phyloP scores from a whole-genome alignment of 2,113 vertebrate genomes.

The Thermophis baileyi region DNA sequence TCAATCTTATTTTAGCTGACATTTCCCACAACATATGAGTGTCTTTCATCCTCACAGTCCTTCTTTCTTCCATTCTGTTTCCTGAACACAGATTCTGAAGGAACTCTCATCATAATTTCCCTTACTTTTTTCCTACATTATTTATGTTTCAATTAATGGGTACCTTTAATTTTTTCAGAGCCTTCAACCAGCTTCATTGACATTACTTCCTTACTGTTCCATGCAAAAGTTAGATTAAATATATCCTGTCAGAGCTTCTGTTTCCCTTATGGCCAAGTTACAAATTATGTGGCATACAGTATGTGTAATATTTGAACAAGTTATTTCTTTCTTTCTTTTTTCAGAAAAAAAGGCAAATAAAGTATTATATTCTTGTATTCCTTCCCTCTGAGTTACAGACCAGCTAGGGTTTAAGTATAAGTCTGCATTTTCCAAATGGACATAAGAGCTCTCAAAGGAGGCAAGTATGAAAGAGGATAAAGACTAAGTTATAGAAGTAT shows the following conservation, averaged over 20 bases:
- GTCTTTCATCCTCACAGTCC: neutral
- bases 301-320: neutral
- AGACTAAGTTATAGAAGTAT: neutral
- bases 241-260: neutral
- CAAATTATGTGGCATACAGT: neutral
- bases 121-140: neutral
- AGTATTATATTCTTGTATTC: neutral
- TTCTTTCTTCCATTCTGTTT: neutral
- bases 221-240: neutral
- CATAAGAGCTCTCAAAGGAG: neutral
- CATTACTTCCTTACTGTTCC: neutral
- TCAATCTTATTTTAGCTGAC: neutral
- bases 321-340: neutral
- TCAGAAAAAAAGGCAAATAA: neutral
- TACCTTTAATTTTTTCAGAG: conserved; percentile 6
- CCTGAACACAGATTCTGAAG: neutral
- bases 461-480: neutral
- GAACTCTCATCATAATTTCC: neutral
- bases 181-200: neutral
- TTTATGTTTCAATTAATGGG: neutral
- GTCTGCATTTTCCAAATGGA: neutral
- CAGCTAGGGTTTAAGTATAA: neutral
- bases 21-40: neutral
- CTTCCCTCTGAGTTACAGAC: neutral
- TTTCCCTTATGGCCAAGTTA: neutral